Evolutionary conservation across 2,888 invertebrate genomes (phyloP), one percentile per base, ranked within the genome.

Genomic region (Leptinotarsa peninsularis): DNA sequence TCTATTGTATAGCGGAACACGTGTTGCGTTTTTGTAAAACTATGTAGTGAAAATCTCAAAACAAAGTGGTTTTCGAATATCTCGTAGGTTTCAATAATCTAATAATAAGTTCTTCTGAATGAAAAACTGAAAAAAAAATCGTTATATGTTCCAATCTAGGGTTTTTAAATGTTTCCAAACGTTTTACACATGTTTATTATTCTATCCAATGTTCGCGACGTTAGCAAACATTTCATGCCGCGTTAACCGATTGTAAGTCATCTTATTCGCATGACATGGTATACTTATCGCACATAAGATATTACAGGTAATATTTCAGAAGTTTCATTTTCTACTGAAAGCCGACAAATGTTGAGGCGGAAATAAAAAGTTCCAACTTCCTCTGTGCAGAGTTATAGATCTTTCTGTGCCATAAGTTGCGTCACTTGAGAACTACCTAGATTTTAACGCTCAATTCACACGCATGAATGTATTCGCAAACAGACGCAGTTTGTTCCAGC

Each of bases 381-480:
- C 66, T 74, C 54, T 67, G 74, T 66, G 66, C 50, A 50, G 66
- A 75, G 69, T 69, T 75, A 72, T 72, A 18, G 43, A 68, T 52
- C 67, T 69, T 74, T 56, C 23, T 21, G 33, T 33, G 71, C 23
- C 63, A 27, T 69, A 66, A 73, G 43, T 74, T 76, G 63, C 60
- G 58, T 43, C 49, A 74, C 49, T 73, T 66, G 68, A 71, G 77
- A 76, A 77, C 66, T 71, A 72, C 76, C 74, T 74, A 67, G 74
- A 78, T 79, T 78, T 78, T 74, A 80, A 71, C 76, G 74, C 69
- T 77, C 71, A 72, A 68, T 69, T 76, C 71, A 71, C 71, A 78
- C 75, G 78, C 78, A 78, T 78, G 78, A 76, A 66, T 76, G 71
- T 72, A 68, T 75, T 49, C 63, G 43, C 63, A 63, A 63, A 63